Base-by-base conservation (phyloP, 2,113 vertebrate species). In the Asarcornis scutulata region DNA sequence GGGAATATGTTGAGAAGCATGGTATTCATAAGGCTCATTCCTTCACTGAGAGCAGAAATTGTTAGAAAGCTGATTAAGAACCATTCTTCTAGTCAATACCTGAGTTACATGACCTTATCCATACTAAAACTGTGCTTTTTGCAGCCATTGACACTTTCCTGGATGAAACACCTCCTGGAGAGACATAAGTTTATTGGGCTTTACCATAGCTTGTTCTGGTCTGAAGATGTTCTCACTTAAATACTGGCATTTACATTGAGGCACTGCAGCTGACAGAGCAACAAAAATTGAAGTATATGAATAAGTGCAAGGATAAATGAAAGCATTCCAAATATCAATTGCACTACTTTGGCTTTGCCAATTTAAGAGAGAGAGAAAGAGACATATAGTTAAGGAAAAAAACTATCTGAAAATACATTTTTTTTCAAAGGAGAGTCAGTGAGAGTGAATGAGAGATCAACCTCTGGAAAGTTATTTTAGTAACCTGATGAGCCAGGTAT, bases 401-500 rank as follows among this genome's bases (percentile, higher is more conserved):
- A 17, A 46, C 22, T 78, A 17, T 72, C 32, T 82, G 36, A 67
- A 82, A 71, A 15, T 8, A 14, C 5, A 1, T 56, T 82, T 91
- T 89, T 90, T 32, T 53, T 86, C 63, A n/a, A 60, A 72, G 8
- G 5, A 34, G 1, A 52, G 3, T 44, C 59, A 14, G 67, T n/a
- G n/a, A 88, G 26, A 80, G 11, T 17, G 59, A 78, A 38, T 18
- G 27, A 83, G 44, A 83, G 8, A 46, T 42, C 29, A 66, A 73
- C 23, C 36, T 58, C 48, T 62, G 48, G 13, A n/a, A 84, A 58
- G 42, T 23, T 86, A 25, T 11, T 83, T 83, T 74, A 58, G 40
- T 20, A 78, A 8, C 4, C 6, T 17, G 5, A 1, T 50, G 13
- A 52, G 27, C 16, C 17, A 58, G 0, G 4, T 42, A 27, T 20